phyloP scores from a whole-genome alignment of 1,140 invertebrate species.

The Aleiodes sp. region DNA sequence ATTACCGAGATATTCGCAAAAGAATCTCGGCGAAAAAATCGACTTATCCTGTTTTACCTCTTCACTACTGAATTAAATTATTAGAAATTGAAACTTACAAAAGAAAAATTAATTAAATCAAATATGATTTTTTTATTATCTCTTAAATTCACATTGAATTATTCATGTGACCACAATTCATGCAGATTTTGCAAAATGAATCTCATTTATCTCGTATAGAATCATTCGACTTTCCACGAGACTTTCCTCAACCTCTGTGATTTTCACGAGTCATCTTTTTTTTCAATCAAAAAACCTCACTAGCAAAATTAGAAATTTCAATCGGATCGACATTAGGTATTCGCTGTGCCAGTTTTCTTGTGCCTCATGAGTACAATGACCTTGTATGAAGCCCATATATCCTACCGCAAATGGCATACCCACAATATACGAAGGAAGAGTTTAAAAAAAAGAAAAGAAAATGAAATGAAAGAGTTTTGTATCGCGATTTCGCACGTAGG shows the following conservation, averaged over 20 bases:
- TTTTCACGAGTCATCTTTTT: not conserved
- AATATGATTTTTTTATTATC: not conserved
- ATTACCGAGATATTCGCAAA: no score
- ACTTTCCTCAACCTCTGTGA: constrained; percentile 19
- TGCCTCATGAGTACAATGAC: constrained; percentile 36
- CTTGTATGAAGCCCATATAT: constrained; percentile 34
- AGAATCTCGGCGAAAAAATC: no score
- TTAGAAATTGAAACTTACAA: no score
- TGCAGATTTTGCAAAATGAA: no score
- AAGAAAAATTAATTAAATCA: not conserved
- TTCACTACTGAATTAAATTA: no score
- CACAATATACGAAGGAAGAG: not conserved
- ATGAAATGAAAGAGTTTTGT: constrained; percentile 6
- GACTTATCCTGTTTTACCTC: no score
- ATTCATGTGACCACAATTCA: no score
- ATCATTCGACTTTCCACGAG: constrained; percentile 5
- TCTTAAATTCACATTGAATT: no score
- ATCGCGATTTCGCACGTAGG: constrained; percentile 15
- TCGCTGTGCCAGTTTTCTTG: constrained; percentile 2
- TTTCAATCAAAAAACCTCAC: no score
- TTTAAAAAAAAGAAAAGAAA: not conserved
- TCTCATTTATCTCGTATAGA: not conserved
- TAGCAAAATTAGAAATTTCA: constrained; percentile 27
- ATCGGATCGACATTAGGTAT: constrained; percentile 29
- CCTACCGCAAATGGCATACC: not conserved